phyloP scores from a whole-genome alignment of 2,797 vertebrate species.

The Hemibagrus guttatus region DNA sequence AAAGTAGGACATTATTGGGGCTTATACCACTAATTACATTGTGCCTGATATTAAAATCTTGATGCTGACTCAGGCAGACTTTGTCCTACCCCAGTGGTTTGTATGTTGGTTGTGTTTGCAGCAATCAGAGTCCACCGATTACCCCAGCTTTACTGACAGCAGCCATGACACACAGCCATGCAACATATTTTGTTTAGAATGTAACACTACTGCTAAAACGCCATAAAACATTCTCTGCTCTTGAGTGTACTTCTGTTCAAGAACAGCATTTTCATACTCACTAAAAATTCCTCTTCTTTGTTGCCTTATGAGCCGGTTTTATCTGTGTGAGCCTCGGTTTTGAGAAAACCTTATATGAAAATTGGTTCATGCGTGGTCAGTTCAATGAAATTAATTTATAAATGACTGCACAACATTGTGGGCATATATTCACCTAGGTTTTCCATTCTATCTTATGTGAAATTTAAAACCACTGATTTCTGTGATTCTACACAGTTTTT shows the following conservation, averaged over 20 bases:
- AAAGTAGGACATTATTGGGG: neutral
- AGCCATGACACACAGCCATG: neutral
- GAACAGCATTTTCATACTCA: neutral
- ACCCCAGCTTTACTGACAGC: neutral
- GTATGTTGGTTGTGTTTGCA: neutral
- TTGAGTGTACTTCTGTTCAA: neutral
- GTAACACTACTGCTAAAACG: neutral
- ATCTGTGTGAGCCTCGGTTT: neutral
- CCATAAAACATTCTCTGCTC: neutral
- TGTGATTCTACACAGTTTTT: neutral
- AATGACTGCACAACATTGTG: neutral
- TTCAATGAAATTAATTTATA: neutral
- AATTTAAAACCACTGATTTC: neutral
- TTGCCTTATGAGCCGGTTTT: neutral
- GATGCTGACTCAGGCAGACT: neutral
- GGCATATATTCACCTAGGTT: neutral
- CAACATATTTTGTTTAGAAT: neutral
- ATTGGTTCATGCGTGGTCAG: neutral
- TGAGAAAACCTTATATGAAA: neutral
- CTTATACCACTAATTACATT: conserved; percentile 1
- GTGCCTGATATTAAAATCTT: neutral
- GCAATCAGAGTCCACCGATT: neutral
- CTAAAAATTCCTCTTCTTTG: neutral
- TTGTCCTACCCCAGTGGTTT: neutral
- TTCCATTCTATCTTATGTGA: neutral